Evolutionary conservation across 2,113 vertebrate species (phyloP).

Genomic region (Eupsittula cactorum): DNA sequence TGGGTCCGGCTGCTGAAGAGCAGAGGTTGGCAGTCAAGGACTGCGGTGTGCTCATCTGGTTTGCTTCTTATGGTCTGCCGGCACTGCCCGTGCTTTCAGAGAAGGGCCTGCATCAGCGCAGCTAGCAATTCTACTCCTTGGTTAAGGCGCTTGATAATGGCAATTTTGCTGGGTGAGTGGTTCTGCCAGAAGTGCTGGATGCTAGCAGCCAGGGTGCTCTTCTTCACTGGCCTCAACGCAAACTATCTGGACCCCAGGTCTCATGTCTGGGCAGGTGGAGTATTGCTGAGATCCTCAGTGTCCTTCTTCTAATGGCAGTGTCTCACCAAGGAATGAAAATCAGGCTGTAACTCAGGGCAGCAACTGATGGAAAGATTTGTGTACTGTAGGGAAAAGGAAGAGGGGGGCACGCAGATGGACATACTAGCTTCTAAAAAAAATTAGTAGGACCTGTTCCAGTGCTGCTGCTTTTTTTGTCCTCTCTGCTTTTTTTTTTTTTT

Average conservation of each 20-base stretch:
- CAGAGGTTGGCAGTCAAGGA: neutral
- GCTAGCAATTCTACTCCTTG: fast-evolving
- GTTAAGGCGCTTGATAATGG: neutral
- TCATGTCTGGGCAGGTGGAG: neutral
- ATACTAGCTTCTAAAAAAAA: neutral
- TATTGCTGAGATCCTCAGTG: neutral
- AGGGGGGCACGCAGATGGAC: fast-evolving
- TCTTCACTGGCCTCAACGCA: fast-evolving
- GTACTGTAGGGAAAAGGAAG: neutral
- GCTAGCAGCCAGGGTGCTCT: neutral
- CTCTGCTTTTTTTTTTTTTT: neutral
- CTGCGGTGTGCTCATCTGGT: neutral
- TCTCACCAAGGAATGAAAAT: neutral
- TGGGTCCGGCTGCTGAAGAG: neutral
- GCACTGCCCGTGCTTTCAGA: no score
- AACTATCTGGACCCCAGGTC: neutral
- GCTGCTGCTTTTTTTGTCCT: neutral
- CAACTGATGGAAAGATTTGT: neutral
- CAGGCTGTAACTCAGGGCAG: neutral
- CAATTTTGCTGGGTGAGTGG: neutral
- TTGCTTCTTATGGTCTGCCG: neutral
- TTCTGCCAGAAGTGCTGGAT: neutral
- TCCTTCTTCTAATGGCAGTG: neutral
- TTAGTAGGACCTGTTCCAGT: neutral
- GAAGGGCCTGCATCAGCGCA: fast-evolving